Conservation (phyloP, 2,888 invertebrate species). For the Corythucha ciliata region DNA sequence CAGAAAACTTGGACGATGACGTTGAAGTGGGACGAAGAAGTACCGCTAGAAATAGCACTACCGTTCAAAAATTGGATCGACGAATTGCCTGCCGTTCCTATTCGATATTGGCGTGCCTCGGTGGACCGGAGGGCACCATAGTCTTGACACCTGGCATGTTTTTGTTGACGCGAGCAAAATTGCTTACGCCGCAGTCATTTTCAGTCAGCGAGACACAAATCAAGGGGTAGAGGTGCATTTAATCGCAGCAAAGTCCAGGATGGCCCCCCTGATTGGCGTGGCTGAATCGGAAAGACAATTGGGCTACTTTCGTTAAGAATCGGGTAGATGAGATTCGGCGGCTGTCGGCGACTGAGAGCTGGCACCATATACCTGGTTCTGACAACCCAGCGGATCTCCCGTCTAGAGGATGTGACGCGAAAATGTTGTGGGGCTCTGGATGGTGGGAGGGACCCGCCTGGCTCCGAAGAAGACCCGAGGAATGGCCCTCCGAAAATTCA, state of each 20-base stretch:
- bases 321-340: slow-evolving; percentile 9
- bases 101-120: no score
- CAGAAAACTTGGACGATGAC: no score
- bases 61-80: no score
- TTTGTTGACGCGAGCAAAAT: slow-evolving; percentile 37
- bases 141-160: no score
- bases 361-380: slow-evolving; percentile 37
- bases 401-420: slow-evolving; percentile 35
- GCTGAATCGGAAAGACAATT: slow-evolving; percentile 34
- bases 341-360: slow-evolving; percentile 30
- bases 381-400: slow-evolving; percentile 32
- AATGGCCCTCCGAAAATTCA: slow-evolving; percentile 32
- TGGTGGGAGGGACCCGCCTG: slow-evolving; percentile 40
- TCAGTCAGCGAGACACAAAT: slow-evolving; percentile 29
- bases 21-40: no score
- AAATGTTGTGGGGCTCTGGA: slow-evolving; percentile 33
- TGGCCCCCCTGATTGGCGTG: slow-evolving; percentile 36
- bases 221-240: slow-evolving; percentile 30
- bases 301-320: slow-evolving; percentile 27
- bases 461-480: slow-evolving; percentile 29
- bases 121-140: no score
- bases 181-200: slow-evolving; percentile 37
- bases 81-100: no score
- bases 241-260: slow-evolving; percentile 36
- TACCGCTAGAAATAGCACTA: no score